Conservation (phyloP, 2,888 invertebrate genomes). For the Cryptocephalus primarius region DNA sequence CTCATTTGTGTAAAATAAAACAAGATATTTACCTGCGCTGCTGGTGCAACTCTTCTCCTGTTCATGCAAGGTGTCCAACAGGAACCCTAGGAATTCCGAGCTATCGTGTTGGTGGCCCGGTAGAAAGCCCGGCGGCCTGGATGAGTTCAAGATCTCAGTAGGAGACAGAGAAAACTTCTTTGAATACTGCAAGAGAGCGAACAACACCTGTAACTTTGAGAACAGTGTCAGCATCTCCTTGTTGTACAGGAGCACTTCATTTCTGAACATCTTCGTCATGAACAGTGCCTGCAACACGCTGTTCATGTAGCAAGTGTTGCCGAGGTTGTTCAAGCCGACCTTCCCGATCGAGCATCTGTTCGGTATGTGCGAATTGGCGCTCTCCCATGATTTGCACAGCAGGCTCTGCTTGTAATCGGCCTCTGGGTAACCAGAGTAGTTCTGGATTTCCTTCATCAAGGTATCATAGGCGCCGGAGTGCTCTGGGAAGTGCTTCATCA, state of each 20-base stretch:
- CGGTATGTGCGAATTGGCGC: slow-evolving; percentile 17
- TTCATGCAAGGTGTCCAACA: slow-evolving; percentile 63
- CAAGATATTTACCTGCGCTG: neutral
- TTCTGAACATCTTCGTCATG: slow-evolving; percentile 70
- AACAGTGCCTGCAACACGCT: slow-evolving; percentile 74
- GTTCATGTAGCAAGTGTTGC: slow-evolving; percentile 86
- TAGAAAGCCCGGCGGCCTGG: slow-evolving; percentile 68
- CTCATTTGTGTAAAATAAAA: too few relatives aligned
- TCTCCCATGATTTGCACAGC: slow-evolving; percentile 33
- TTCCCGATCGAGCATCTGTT: slow-evolving; percentile 35
- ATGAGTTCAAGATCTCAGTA: slow-evolving; percentile 55
- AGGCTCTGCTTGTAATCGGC: slow-evolving; percentile 27
- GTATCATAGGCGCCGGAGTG: slow-evolving; percentile 29
- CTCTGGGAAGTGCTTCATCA: slow-evolving; percentile 41
- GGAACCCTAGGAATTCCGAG: slow-evolving; percentile 71
- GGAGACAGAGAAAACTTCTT: slow-evolving; percentile 57
- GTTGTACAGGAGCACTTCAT: slow-evolving; percentile 48
- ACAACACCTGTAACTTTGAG: slow-evolving; percentile 56
- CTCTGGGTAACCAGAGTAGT: slow-evolving; percentile 19
- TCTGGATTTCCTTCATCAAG: slow-evolving; percentile 28
- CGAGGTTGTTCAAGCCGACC: slow-evolving; percentile 71
- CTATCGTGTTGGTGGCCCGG: slow-evolving; percentile 77
- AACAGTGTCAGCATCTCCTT: slow-evolving; percentile 47
- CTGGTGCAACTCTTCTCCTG: slow-evolving; percentile 42
- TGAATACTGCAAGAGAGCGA: slow-evolving; percentile 62